These are phyloP conservation scores for Sula dactylatra DNA, from an alignment of 2,113 vertebrate genomes.

Conservation along the genomic window DNA sequence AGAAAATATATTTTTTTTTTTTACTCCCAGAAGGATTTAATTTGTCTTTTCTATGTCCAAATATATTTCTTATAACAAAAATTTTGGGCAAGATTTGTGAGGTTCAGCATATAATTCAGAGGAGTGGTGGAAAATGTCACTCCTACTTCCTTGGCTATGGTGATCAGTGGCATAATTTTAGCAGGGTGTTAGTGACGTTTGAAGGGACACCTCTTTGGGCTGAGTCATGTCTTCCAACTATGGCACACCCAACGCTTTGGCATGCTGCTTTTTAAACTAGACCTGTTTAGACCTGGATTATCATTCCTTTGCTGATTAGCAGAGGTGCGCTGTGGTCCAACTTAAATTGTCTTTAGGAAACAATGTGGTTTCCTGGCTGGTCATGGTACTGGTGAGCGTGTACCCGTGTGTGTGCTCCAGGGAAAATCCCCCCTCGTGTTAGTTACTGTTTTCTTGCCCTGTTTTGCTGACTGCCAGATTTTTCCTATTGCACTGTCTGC, in stretches of 20 bases:
- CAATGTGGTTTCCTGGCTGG: neutral
- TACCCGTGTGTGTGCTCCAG: neutral
- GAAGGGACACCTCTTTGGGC: neutral
- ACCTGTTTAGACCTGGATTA: neutral
- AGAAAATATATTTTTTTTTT: neutral
- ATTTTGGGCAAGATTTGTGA: neutral
- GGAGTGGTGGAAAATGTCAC: neutral
- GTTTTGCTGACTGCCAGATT: neutral
- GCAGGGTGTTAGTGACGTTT: neutral
- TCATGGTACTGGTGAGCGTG: fast-evolving
- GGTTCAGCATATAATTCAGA: neutral
- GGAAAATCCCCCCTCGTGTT: neutral
- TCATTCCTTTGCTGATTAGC: neutral
- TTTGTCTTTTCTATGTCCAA: neutral
- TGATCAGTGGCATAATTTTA: neutral
- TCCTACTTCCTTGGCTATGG: neutral
- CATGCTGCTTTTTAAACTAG: neutral
- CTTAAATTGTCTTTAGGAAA: neutral
- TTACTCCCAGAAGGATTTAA: neutral
- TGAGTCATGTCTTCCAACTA: neutral
- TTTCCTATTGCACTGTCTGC: neutral
- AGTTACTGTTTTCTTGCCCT: neutral
- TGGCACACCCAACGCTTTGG: neutral
- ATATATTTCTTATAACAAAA: neutral
- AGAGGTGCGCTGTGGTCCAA: neutral